Evolutionary conservation across 2,888 invertebrate species (phyloP).

Genomic region (Pimpla rufipes): DNA sequence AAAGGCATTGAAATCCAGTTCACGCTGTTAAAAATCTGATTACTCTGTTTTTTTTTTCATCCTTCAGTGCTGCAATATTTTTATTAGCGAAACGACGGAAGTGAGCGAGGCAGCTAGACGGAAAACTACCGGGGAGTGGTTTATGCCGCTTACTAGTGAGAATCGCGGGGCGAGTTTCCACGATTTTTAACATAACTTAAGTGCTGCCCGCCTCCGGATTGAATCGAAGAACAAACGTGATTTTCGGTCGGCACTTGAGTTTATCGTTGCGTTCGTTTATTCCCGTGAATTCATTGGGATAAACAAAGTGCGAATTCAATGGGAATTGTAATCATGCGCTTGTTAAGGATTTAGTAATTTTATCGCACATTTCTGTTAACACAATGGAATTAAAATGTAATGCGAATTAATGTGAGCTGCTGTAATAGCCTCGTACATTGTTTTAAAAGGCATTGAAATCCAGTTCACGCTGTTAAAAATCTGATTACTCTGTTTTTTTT

Average conservation of each 20-base stretch:
- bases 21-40: constrained; percentile 1
- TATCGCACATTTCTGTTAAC: background rate
- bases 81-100: constrained; percentile 12
- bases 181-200: constrained; percentile 56
- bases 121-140: constrained; percentile 38
- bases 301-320: background rate
- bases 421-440: background rate
- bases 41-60: background rate
- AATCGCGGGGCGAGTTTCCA: constrained; percentile 21
- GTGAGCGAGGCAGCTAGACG: background rate
- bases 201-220: constrained; percentile 22
- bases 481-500: constrained; percentile 10
- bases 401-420: background rate
- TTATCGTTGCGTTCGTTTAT: background rate
- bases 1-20: background rate
- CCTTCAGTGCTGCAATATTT: background rate
- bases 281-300: background rate
- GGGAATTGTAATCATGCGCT: background rate
- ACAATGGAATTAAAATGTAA: too few species aligned
- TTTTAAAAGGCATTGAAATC: background rate
- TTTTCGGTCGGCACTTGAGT: too few species aligned
- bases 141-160: constrained; percentile 14
- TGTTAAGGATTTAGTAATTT: background rate
- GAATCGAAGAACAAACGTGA: background rate
- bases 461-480: constrained; percentile 1